Base-by-base conservation (phyloP, 2,888 invertebrate species). In the Campopleginae sp. region DNA sequence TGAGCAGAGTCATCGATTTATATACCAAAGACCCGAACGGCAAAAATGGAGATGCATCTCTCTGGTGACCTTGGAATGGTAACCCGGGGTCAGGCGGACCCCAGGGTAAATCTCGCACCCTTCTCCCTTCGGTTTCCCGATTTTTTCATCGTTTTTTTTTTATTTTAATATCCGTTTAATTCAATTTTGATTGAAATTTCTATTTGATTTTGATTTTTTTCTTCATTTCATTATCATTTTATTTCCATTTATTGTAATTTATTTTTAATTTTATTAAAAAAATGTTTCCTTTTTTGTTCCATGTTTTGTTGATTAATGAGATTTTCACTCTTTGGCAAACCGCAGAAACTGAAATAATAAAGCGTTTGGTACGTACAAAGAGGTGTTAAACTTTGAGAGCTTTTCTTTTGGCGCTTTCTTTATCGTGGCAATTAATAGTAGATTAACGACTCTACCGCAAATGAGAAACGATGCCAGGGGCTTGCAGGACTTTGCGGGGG, bases 371-470 rank as follows among this genome's bases (percentile, higher is more conserved):
- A 48, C n/a, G 76, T 46, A 84, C 46, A 19, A 48, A 27, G 27
- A 76, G 75, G 83, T 70, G 79, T 82, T 85, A 83, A 86, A 85
- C 82, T 85, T 86, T 86, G 80, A 86, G 58, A 70, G 82, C 76
- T 74, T 71, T 80, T 77, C 81, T 79, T 79, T 44, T 66, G 87
- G 90, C 89, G 88, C 87, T 90, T 90, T 91, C 91, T 91, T 92
- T 92, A 93, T 90, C 91, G 90, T 89, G 90, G 91, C 93, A 93
- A 93, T 93, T 93, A 93, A 93, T 93, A 92, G 92, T 90, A 93
- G 92, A 93, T 93, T 93, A 93, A 89, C 89, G 89, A 87, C 88
- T 91, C 75, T 66, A 75, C 65, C 61, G 71, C 76, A 80, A 81
- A 46, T 65, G 78, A 74, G 78, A 58, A 70, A 81, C 80, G 71